phyloP scores from a whole-genome alignment of 2,888 invertebrate genomes.

The Elegia similella region DNA sequence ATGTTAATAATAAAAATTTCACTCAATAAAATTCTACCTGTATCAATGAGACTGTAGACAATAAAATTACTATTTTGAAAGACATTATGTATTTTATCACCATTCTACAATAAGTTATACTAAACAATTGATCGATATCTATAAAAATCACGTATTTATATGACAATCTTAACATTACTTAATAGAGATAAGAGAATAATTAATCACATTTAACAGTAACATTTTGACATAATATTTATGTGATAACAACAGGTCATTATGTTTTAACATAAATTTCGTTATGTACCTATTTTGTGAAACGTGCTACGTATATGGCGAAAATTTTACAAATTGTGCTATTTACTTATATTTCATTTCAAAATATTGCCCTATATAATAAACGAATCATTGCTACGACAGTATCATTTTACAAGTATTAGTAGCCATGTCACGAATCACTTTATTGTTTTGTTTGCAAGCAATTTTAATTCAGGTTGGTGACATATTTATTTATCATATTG shows the following conservation, averaged over 20 bases:
- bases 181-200: background rate
- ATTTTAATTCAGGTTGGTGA: slow-evolving; percentile 1
- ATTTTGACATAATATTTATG: background rate
- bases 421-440: background rate
- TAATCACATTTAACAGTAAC: background rate
- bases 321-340: background rate
- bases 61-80: background rate
- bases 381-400: background rate
- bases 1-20: too few species aligned
- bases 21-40: too few species aligned
- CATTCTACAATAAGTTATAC: background rate
- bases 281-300: background rate
- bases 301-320: background rate
- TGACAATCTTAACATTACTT: background rate
- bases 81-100: background rate
- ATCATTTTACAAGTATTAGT: slow-evolving; percentile 2
- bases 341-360: background rate
- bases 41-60: background rate
- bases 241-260: background rate
- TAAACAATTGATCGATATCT: slow-evolving; percentile 7
- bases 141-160: slow-evolving; percentile 7
- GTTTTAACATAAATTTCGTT: background rate
- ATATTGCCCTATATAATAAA: slow-evolving; percentile 3
- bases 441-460: slow-evolving; percentile 5
- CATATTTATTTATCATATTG: background rate